These are phyloP conservation scores for Willowsia nigromaculata DNA, from an alignment of 2,888 invertebrate genomes.

Conservation along the genomic window DNA sequence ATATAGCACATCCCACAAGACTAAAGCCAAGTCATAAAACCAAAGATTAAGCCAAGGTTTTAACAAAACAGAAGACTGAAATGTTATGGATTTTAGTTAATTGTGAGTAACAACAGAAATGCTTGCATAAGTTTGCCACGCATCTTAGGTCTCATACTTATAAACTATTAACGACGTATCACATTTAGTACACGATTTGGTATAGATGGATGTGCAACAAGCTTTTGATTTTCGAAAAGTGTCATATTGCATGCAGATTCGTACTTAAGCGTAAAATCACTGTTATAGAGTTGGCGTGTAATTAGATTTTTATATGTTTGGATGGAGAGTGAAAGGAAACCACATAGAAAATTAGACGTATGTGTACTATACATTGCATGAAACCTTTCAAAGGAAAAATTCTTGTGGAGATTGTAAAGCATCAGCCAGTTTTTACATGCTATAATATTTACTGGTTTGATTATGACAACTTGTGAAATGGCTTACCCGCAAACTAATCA, in stretches of 20 bases:
- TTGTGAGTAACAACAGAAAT: too few relatives aligned
- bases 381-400: not conserved
- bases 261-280: not conserved
- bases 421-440: too few relatives aligned
- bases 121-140: too few relatives aligned
- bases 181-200: too few relatives aligned
- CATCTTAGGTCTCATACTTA: too few relatives aligned
- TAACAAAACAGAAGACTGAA: too few relatives aligned
- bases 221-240: not conserved
- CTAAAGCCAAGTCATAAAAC: not conserved
- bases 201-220: not conserved
- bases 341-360: slow-evolving; percentile 21
- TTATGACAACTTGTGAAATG: too few relatives aligned
- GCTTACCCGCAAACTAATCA: too few relatives aligned
- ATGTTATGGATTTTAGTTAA: too few relatives aligned
- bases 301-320: not conserved
- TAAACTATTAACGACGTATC: too few relatives aligned
- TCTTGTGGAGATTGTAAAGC: too few relatives aligned
- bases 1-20: not conserved
- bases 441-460: too few relatives aligned
- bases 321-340: not conserved
- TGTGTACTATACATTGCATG: not conserved
- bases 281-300: slow-evolving; percentile 29
- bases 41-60: not conserved
- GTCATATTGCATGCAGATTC: not conserved